Conservation (phyloP, 1,140 invertebrate species). For the Onthophagus taurus region DNA sequence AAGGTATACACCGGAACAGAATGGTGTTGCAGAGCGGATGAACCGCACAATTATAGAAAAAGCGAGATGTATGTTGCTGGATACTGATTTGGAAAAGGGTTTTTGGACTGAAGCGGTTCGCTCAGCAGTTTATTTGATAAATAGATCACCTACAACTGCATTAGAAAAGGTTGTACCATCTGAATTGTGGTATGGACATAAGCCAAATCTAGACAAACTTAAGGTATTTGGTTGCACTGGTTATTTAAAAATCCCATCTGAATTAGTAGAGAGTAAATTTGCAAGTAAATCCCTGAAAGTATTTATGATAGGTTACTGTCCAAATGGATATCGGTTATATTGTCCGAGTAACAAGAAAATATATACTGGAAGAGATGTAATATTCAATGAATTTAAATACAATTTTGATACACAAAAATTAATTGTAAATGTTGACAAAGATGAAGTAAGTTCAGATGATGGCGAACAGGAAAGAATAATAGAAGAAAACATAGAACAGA, state of each 20-base stretch:
- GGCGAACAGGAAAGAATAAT: conserved; percentile 3
- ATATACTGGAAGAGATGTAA: conserved; percentile 25
- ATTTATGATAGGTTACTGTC: conserved; percentile 20
- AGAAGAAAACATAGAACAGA: background rate
- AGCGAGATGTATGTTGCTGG: conserved; percentile 31
- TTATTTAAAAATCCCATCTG: conserved; percentile 23
- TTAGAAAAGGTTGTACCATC: conserved; percentile 19
- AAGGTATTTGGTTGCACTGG: conserved; percentile 31
- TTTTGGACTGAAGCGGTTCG: conserved; percentile 38
- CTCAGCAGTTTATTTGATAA: conserved; percentile 18
- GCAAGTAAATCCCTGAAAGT: conserved; percentile 14
- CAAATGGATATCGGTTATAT: conserved; percentile 14
- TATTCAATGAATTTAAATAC: conserved; percentile 22
- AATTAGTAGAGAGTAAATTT: conserved; percentile 19
- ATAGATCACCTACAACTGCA: conserved; percentile 8
- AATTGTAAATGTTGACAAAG: conserved; percentile 4
- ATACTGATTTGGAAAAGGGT: conserved; percentile 26
- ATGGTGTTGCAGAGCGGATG: conserved; percentile 37
- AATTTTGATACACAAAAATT: background rate
- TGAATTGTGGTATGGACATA: conserved; percentile 29
- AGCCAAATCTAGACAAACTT: conserved; percentile 17
- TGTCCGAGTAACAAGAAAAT: conserved; percentile 21
- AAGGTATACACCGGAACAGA: conserved; percentile 37
- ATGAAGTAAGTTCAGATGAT: background rate
- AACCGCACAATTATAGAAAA: conserved; percentile 36